Percentiles rank a stretch among this genome's conserved stretches.
These are phyloP conservation scores for Nesospiza acunhae DNA, from an alignment of 2,113 vertebrate genomes.

Conservation along the genomic window DNA sequence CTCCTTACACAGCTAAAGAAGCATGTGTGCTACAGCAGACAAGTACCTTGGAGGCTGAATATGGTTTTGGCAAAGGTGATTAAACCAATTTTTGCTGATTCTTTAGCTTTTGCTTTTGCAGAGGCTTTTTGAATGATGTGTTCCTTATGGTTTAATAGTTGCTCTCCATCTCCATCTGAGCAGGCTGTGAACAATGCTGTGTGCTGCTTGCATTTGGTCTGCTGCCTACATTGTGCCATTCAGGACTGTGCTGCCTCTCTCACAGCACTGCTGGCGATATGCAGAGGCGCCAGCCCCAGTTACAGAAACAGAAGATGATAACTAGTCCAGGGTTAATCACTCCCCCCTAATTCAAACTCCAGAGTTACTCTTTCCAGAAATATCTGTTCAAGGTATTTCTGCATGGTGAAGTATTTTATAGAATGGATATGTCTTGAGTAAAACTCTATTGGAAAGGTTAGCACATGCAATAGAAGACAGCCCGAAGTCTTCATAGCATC, in stretches of 20 bases:
- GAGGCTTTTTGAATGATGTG: neutral
- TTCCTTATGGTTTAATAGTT: neutral
- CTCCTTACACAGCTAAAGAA: neutral
- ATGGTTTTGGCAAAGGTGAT: neutral
- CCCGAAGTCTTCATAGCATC: neutral
- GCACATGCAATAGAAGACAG: neutral
- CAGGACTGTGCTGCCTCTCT: neutral
- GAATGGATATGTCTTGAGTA: neutral
- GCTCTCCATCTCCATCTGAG: neutral
- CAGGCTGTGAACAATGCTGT: accelerated
- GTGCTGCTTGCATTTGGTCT: neutral
- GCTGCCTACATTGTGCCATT: neutral
- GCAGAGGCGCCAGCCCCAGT: neutral
- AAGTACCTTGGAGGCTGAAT: neutral
- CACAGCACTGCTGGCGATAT: no score
- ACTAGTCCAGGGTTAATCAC: neutral
- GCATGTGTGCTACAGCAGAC: neutral
- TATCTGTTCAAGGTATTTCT: neutral
- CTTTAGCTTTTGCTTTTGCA: neutral
- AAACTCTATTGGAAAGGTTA: neutral
- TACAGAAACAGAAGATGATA: neutral
- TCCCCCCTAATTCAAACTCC: neutral
- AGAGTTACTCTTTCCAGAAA: neutral
- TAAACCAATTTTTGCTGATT: neutral
- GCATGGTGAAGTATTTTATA: neutral